A percentile compares a stretch with the other conserved stretches of the same genome.
Evolutionary conservation across 2,113 vertebrate species (phyloP).

Genomic region (Tetraodon nigroviridis): DNA sequence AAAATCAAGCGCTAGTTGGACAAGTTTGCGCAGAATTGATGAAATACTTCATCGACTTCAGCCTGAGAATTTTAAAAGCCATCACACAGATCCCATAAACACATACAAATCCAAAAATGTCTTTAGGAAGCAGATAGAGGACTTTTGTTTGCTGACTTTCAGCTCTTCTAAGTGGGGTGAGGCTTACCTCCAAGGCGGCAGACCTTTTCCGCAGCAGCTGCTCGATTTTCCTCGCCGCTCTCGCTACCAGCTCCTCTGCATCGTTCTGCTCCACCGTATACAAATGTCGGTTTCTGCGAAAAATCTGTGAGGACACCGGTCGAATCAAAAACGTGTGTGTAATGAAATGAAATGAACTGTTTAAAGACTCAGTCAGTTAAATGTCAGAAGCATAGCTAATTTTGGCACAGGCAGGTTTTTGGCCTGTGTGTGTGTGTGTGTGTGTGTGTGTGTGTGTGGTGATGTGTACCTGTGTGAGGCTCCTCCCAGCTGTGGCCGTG

Average conservation of each 20-base stretch:
- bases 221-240: constrained; percentile 92
- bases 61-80: background rate
- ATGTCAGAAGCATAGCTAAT: background rate
- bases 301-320: constrained; percentile 77
- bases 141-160: too few relatives aligned
- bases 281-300: constrained; percentile 76
- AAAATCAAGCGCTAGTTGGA: too few relatives aligned
- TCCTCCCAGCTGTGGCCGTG: constrained; percentile 84
- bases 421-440: background rate
- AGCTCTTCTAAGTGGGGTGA: constrained; percentile 15
- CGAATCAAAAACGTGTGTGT: background rate
- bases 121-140: constrained; percentile 14
- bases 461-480: constrained; percentile 78
- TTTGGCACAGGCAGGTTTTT: background rate
- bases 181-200: constrained; percentile 88
- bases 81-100: background rate
- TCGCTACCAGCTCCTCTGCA: constrained; percentile 87
- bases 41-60: background rate
- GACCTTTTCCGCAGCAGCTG: constrained; percentile 91
- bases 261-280: constrained; percentile 91
- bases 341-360: background rate
- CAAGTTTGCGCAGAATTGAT: too few relatives aligned
- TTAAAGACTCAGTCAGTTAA: background rate
- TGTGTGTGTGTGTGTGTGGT: background rate
- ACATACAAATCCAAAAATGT: background rate